Base-by-base conservation (phyloP, 1,140 invertebrate species). In the Bombus affinis region DNA sequence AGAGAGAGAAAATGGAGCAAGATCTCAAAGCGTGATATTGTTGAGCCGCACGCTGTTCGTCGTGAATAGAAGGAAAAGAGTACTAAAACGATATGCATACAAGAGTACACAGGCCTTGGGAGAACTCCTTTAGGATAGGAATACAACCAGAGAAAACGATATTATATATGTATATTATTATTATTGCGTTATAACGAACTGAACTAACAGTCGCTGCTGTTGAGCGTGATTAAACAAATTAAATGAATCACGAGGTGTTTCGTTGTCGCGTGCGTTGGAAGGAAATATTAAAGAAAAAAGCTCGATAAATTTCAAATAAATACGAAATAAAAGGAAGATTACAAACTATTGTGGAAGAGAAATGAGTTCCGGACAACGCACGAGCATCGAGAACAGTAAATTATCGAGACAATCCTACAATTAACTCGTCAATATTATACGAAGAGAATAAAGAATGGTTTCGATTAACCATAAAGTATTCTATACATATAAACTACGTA, bases 341-440 rank as follows among this genome's bases (percentile, higher is more conserved):
- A 37, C 1, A 15, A 18, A n/a, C 1, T 13, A 4, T 6, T 0
- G 9, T 13, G 28, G 12, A 35, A 22, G 32, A 28, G 10, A 37
- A 25, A 44, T 15, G 15, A 32, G 44, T 59, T 80, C 53, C 80
- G 22, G 82, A 37, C 44, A 79, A 59, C 66, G 75, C 82, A 71
- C 76, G 44, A 32, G 42, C 57, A 85, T 25, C 47, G 77, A 57
- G 22, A 59, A 80, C 71, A 75, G 79, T 68, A 71, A 89, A 83
- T 89, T 88, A 86, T 87, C 78, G 83, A 85, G 90, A 91, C 90
- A 91, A 91, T 91, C 90, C 84, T 87, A 87, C 57, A 80, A 82
- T 80, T 89, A 85, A 89, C 71, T 84, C 86, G 89, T 90, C 88
- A 91, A 90, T 91, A 91, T 83, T 88, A 81, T 39, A 86, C n/a